phyloP scores from a whole-genome alignment of 2,888 invertebrate species.

The Osedax frankpressi region DNA sequence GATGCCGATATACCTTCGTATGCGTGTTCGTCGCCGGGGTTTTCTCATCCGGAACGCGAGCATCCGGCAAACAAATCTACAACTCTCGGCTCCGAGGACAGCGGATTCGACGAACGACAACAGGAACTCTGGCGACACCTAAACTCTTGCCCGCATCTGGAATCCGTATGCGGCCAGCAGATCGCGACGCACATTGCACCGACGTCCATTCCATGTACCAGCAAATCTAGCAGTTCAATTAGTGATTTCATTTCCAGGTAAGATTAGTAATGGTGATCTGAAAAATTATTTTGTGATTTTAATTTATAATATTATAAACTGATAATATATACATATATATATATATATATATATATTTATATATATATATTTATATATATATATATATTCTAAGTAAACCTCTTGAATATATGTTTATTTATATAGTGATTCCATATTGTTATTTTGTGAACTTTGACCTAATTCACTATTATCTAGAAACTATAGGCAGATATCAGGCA shows the following conservation, averaged over 20 bases:
- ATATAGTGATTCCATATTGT: too few species aligned
- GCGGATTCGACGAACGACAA: slow-evolving; percentile 7
- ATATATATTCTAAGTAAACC: too few species aligned
- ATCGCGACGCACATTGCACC: background rate
- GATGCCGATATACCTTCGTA: background rate
- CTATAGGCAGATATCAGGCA: too few species aligned
- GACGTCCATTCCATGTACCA: too few species aligned
- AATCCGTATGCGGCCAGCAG: background rate
- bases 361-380: too few species aligned
- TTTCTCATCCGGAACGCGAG: slow-evolving; percentile 11
- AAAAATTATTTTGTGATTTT: background rate
- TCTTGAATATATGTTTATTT: too few species aligned
- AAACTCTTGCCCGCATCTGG: background rate
- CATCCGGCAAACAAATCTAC: slow-evolving; percentile 26
- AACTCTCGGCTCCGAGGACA: slow-evolving; percentile 8
- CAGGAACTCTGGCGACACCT: background rate
- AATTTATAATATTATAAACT: background rate
- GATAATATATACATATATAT: background rate
- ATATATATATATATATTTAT: background rate
- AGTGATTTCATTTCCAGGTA: background rate
- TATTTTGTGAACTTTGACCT: too few species aligned
- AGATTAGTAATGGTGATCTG: background rate
- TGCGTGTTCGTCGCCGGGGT: background rate
- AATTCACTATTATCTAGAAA: too few species aligned
- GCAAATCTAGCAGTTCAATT: background rate